Base-by-base conservation (phyloP, 2,888 invertebrate genomes). In the Chromoteleia sp. region DNA sequence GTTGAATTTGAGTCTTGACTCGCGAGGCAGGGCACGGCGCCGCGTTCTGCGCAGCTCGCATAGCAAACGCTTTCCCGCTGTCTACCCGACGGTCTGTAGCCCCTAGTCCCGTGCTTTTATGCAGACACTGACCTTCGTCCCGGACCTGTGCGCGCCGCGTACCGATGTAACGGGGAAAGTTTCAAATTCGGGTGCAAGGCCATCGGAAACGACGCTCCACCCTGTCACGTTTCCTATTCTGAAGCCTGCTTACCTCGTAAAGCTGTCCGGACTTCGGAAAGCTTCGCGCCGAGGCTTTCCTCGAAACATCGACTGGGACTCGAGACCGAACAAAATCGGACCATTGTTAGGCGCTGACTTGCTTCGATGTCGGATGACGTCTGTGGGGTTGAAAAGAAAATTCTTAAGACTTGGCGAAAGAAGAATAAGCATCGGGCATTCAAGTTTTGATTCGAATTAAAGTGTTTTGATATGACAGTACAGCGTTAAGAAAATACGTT, bases 71-170 rank as follows among this genome's bases (percentile, higher is more conserved):
- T 78, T 68, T 74, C 74, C 70, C 65, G 79, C 74, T 82, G 82
- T 85, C 84, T 81, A 82, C 78, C 74, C 84, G 83, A 76, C 86
- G 85, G 85, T 85, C 86, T 86, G 85, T 86, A 87, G 87, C 88
- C 87, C 85, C 86, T 84, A 86, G 87, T 87, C 86, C 85, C 87
- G 88, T 87, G 88, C 84, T 90, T 91, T 91, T 90, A 91, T 91
- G 91, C 91, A 91, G 91, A 90, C 91, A 91, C 91, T 91, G 91
- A 91, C 91, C 91, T 91, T 91, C 91, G 89, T 88, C 86, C 74
- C 85, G 78, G 61, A 75, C 82, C 84, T 83, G 83, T 76, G 76
- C 80, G 73, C 73, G 71, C n/a, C n/a, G 85, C 84, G 84, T 83
- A 73, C 83, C 84, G 83, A 81, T 84, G 84, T 87, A 88, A 89